phyloP scores from a whole-genome alignment of 2,113 vertebrate genomes.

The Puma concolor region DNA sequence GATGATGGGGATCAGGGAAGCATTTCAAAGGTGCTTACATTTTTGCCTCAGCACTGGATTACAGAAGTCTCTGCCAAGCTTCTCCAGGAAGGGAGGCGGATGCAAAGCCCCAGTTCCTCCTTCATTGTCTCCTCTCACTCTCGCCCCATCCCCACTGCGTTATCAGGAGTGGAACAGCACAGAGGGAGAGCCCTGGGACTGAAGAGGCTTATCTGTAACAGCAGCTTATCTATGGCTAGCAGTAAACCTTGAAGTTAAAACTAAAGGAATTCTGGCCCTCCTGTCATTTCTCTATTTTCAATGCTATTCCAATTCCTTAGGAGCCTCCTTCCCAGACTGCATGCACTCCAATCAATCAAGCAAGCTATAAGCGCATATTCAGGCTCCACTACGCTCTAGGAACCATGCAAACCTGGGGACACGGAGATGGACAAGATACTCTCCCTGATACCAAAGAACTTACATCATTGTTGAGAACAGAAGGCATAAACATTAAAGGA shows the following conservation, averaged over 20 bases:
- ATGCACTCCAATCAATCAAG: slow-evolving; percentile 51
- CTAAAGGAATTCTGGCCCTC: slow-evolving; percentile 72
- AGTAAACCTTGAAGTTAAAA: slow-evolving; percentile 75
- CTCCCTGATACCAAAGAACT: slow-evolving; percentile 10
- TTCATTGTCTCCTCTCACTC: neutral
- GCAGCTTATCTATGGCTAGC: slow-evolving; percentile 74
- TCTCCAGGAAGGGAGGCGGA: slow-evolving; percentile 12
- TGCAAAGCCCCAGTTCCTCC: neutral
- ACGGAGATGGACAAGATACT: slow-evolving; percentile 35
- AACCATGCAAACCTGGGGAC: neutral
- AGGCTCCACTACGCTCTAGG: neutral
- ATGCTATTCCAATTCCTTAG: neutral
- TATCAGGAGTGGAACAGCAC: slow-evolving; percentile 55
- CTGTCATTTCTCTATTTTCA: slow-evolving; percentile 26
- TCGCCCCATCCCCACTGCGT: neutral
- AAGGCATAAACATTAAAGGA: slow-evolving; percentile 18
- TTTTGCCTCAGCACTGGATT: slow-evolving; percentile 53
- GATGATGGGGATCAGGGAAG: slow-evolving; percentile 49
- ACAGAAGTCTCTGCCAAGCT: slow-evolving; percentile 43
- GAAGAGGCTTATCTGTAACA: slow-evolving; percentile 74
- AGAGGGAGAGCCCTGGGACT: slow-evolving; percentile 31
- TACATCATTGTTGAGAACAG: neutral
- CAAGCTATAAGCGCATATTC: neutral
- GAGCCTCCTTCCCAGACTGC: neutral
- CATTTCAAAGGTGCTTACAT: slow-evolving; percentile 66